These are phyloP conservation scores for Salvelinus sp. DNA, from an alignment of 2,113 vertebrate genomes.

Conservation along the genomic window DNA sequence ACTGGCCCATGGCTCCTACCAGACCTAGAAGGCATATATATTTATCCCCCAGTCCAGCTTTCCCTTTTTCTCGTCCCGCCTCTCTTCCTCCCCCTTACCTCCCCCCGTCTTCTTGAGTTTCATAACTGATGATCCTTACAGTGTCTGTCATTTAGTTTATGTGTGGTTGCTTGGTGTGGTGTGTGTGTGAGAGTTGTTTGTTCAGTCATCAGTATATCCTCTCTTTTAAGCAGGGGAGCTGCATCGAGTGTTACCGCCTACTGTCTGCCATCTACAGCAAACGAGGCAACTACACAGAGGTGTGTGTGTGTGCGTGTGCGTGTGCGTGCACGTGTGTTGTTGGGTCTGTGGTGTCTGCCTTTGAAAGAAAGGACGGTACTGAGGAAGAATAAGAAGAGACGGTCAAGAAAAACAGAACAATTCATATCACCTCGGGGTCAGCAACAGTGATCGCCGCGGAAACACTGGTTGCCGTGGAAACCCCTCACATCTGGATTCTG, in stretches of 20 bases:
- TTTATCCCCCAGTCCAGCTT: neutral
- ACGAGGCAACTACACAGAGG: slow-evolving; percentile 83
- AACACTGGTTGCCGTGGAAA: slow-evolving; percentile 13
- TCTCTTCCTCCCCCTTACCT: neutral
- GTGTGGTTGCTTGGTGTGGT: neutral
- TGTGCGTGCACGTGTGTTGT: slow-evolving; percentile 30
- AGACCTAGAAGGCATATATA: neutral
- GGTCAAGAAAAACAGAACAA: neutral
- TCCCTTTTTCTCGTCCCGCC: neutral
- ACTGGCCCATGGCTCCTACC: neutral
- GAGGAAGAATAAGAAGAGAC: neutral
- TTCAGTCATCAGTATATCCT: neutral
- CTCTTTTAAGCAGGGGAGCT: slow-evolving; percentile 78
- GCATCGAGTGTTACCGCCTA: slow-evolving; percentile 92
- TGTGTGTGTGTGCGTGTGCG: slow-evolving; percentile 53
- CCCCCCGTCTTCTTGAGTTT: neutral
- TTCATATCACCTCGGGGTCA: neutral
- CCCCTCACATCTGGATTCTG: neutral
- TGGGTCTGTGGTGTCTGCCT: slow-evolving; percentile 13
- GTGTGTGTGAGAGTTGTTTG: slow-evolving; percentile 6
- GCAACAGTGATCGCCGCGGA: neutral
- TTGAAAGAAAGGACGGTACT: slow-evolving; percentile 69
- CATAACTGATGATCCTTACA: too few relatives aligned
- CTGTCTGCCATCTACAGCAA: slow-evolving; percentile 94
- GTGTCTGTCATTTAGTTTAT: neutral